These are phyloP conservation scores for Brachypterus glaber DNA, from an alignment of 2,888 invertebrate genomes.

Conservation along the genomic window DNA sequence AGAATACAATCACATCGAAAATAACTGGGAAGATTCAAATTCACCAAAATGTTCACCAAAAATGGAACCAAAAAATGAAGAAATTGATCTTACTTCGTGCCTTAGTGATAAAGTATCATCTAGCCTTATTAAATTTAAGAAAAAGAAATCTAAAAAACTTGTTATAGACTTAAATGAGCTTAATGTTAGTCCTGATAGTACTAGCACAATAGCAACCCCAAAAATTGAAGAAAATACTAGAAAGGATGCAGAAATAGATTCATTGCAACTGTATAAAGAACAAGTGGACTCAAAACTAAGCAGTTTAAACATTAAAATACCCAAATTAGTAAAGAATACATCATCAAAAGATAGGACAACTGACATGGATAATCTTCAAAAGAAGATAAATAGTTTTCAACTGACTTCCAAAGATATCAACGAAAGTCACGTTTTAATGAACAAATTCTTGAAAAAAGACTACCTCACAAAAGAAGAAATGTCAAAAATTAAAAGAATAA, in stretches of 20 bases:
- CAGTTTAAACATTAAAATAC: conserved; percentile 31
- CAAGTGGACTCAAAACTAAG: conserved; percentile 31
- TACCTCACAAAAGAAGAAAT: conserved; percentile 27
- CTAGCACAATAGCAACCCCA: conserved; percentile 16
- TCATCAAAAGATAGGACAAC: neutral
- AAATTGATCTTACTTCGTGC: conserved; percentile 6
- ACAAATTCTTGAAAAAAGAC: conserved; percentile 27
- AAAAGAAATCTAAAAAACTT: conserved; percentile 19
- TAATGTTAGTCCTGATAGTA: neutral
- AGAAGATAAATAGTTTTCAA: conserved; percentile 4
- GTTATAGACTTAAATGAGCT: conserved; percentile 26
- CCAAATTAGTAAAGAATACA: conserved; percentile 17
- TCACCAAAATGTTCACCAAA: no score
- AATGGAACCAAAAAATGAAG: no score
- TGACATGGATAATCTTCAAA: conserved; percentile 6
- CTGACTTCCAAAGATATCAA: conserved; percentile 6
- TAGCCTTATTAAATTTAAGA: conserved; percentile 19
- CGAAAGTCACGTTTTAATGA: conserved; percentile 22
- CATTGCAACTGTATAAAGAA: conserved; percentile 30
- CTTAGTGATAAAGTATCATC: conserved; percentile 22
- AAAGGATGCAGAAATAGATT: conserved; percentile 24
- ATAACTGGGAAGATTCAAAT: conserved; percentile 28
- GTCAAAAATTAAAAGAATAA: conserved; percentile 28
- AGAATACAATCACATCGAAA: neutral
- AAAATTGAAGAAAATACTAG: conserved; percentile 7